Base-by-base conservation (phyloP, 2,888 invertebrate species). In the Caenorhabditis imperialis region DNA sequence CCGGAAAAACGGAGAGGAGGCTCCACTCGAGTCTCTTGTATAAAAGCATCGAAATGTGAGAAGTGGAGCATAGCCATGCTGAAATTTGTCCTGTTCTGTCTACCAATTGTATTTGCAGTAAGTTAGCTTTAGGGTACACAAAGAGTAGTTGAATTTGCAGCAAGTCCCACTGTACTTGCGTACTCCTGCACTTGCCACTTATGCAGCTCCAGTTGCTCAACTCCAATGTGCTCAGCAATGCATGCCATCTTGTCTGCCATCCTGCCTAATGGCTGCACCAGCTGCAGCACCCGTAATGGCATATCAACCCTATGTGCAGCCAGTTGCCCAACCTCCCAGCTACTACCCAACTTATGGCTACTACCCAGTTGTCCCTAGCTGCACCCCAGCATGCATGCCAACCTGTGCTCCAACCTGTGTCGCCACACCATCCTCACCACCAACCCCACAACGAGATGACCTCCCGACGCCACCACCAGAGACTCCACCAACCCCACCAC, bases 401-500 rank as follows among this genome's bases (percentile, higher is more conserved):
- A 47, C 47, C 2, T 75, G 75, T 58, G 53, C 53, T n/a, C 63
- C 63, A 18, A 27, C 54, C 3, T 75, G 75, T 47, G 23, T 67
- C 1, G 53, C 54, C 23, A 35, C 44, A 14, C 35, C 42, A 5
- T 33, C 37, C 10, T 20, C 70, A 5, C 37, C 62, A 18, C 35
- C 50, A 8, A 27, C 35, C 10, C 61, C 61, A 27, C 47, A 48
- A 10, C 20, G 61, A 25, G 74, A 74, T 30, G 74, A 75, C 3
- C 48, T 75, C 18, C 75, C 75, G 50, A 75, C 75, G 35, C 75
- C 75, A 12, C 75, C 75, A 27, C 75, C 75, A 45, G 75, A 75
- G 10, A 69, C 63, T 23, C 44, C 37, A 7, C 45, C 69, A 18
- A 51, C 69, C 1, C 50, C 58, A 37, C 12, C 42, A 22, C 60